Conservation (phyloP, 2,888 invertebrate species). For the Caenorhabditis becei region DNA sequence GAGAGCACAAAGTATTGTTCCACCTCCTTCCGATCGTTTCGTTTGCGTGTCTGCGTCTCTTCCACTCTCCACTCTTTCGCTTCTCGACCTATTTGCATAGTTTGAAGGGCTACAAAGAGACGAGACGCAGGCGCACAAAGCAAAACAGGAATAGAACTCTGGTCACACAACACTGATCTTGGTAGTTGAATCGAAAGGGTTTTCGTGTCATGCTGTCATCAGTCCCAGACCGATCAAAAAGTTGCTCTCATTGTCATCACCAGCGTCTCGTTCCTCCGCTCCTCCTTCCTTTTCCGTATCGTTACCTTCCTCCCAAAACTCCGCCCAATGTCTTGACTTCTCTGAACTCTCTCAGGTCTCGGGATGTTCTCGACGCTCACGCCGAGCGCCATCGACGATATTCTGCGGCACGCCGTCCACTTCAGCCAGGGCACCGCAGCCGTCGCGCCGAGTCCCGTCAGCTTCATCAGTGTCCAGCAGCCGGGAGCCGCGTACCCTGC, state of each 20-base stretch:
- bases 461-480: conserved; percentile 21
- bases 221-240: conserved; percentile 21
- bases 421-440: conserved; percentile 35
- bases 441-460: conserved; percentile 34
- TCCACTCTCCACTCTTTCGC: conserved; percentile 1
- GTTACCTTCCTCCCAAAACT: conserved; percentile 12
- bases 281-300: not conserved
- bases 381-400: conserved; percentile 60
- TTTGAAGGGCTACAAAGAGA: conserved; percentile 37
- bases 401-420: conserved; percentile 61
- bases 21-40: not conserved
- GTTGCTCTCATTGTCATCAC: conserved; percentile 11
- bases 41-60: not conserved
- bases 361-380: conserved; percentile 61
- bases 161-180: conserved; percentile 31
- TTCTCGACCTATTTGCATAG: conserved; percentile 42
- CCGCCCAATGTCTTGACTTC: conserved; percentile 17
- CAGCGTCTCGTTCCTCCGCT: not conserved
- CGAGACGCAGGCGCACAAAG: conserved; percentile 19
- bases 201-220: no score
- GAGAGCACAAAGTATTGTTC: conserved; percentile 1
- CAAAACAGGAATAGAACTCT: conserved; percentile 38
- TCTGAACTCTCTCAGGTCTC: conserved; percentile 37
- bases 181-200: not conserved
- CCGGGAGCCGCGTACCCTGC: not conserved